Evolutionary conservation across 2,888 invertebrate genomes (phyloP), one percentile per base, ranked within the genome.

Genomic region (Furcula furcula): DNA sequence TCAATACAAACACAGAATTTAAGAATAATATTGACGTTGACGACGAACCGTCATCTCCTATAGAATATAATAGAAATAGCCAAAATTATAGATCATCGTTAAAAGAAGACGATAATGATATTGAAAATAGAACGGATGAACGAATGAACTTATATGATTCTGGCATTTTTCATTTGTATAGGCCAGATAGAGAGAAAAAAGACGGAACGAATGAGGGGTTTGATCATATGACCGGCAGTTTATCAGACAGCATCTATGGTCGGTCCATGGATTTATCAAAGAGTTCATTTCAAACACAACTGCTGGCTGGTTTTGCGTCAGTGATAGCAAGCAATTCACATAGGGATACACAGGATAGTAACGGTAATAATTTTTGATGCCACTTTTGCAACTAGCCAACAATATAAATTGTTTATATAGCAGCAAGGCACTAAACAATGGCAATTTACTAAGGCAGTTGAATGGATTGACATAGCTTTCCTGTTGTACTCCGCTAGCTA

Each of bases 231-330:
- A 48, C 68, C 2, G 72, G 76, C 1, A 48, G 69, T 1, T 46
- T 85, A 5, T 59, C 84, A 0, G 85, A 86, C 4, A 76, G 76
- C 46, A 74, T 89, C 18, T 88, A 87, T 34, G 80, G 80, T 0
- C 62, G 87, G 29, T 81, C 86, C 10, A 80, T 88, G 81, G 83
- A 89, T 46, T 45, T 89, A 31, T 71, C 83, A 3, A 88, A 87
- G 58, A 74, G 56, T 16, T 73, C 87, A 0, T 83, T 90, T 34
- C 88, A 86, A 49, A 79, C 83, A 0, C 88, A 88, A 40, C 42
- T 89, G 25, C 46, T 89, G 30, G 89, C 85, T 18, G 85, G 86
- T 0, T 85, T 88, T 37, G 79, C 86, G 0, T 81, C 87, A 0
- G 86, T 83, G 1, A 88, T 88, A 37, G 85, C 86, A 21, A 82